Evolutionary conservation across 2,888 invertebrate genomes (phyloP).

Genomic region (Argyra leucocephala): DNA sequence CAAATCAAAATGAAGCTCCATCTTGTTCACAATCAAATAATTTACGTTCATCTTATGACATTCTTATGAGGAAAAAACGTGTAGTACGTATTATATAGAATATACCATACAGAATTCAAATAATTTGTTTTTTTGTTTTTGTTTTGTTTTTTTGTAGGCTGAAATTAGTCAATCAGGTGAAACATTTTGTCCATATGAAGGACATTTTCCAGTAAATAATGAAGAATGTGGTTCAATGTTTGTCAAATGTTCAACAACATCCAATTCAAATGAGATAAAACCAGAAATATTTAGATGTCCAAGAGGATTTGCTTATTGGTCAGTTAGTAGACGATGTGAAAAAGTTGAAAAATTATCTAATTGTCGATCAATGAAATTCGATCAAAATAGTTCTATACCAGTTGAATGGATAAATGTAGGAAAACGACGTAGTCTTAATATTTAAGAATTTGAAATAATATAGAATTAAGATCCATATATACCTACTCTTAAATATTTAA

Average conservation of each 20-base stretch:
- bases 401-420: slow-evolving; percentile 42
- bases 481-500: too few relatives aligned
- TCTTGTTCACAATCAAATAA: not conserved
- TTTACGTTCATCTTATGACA: slow-evolving; percentile 28
- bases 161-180: slow-evolving; percentile 48
- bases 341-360: slow-evolving; percentile 51
- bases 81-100: not conserved
- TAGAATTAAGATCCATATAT: too few relatives aligned
- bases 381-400: slow-evolving; percentile 33
- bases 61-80: slow-evolving; percentile 12
- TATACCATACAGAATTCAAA: not conserved
- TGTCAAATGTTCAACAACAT: slow-evolving; percentile 55
- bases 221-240: slow-evolving; percentile 62
- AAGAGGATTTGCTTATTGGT: slow-evolving; percentile 64
- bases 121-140: not conserved
- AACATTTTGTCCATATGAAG: slow-evolving; percentile 56
- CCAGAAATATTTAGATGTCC: slow-evolving; percentile 71
- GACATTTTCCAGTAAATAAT: slow-evolving; percentile 59
- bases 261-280: slow-evolving; percentile 47
- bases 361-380: slow-evolving; percentile 42
- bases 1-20: slow-evolving; percentile 28
- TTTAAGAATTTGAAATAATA: slow-evolving; percentile 22
- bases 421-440: slow-evolving; percentile 35
- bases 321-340: slow-evolving; percentile 68
- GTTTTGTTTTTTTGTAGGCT: slow-evolving; percentile 50